Conservation (phyloP, 2,797 vertebrate species). For the Etheostoma perlongum region DNA sequence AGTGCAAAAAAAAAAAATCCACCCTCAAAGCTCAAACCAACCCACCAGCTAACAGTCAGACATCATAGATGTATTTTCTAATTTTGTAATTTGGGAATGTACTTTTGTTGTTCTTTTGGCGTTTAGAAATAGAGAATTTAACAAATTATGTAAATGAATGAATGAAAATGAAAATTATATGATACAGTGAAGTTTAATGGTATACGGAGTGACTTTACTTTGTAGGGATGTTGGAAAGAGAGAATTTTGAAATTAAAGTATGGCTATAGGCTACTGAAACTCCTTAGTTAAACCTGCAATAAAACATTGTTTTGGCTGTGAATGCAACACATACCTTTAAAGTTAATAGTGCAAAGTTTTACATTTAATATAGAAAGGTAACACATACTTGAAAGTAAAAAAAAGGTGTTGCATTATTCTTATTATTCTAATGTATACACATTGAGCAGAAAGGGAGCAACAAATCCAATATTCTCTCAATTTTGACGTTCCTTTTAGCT, state of each 20-base stretch:
- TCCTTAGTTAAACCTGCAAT: too few species aligned
- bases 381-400: too few species aligned
- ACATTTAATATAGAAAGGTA: too few species aligned
- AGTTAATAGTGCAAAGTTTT: background rate
- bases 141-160: too few species aligned
- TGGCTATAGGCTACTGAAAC: too few species aligned
- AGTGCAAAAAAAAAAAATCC: conserved; percentile 56
- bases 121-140: conserved; percentile 26
- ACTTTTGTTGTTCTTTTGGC: conserved; percentile 11
- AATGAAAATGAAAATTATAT: too few species aligned
- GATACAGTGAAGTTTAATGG: too few species aligned
- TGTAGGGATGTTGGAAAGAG: background rate
- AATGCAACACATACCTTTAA: background rate
- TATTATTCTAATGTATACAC: background rate
- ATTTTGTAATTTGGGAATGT: conserved; percentile 6
- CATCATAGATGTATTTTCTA: conserved; percentile 4
- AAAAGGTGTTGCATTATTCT: too few species aligned
- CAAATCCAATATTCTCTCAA: background rate
- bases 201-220: background rate
- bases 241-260: too few species aligned
- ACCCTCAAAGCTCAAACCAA: conserved; percentile 17
- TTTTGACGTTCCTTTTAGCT: background rate
- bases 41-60: conserved; percentile 13
- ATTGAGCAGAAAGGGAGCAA: background rate
- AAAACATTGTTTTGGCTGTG: background rate